Base-by-base conservation (phyloP, 1,140 invertebrate genomes). In the Drosophila nannoptera region DNA sequence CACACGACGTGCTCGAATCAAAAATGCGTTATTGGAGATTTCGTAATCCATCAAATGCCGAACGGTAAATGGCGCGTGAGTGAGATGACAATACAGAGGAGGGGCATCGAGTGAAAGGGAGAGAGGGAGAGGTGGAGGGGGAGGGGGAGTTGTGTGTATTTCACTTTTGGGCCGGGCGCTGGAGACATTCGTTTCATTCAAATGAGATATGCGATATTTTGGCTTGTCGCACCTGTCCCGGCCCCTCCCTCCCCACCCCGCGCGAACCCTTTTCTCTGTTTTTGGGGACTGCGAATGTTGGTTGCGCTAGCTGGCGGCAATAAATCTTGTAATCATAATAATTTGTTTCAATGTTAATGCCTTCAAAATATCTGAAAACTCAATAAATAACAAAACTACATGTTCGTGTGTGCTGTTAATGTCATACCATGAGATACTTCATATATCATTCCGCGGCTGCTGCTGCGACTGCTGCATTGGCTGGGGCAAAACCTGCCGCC, bases 301-400 rank as follows among this genome's bases (percentile, higher is more conserved):
- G 72, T 84, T 73, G 78, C 80, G 66, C 62, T 80, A 60, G 69
- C 67, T 48, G 67, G 75, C 63, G 69, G 81, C 75, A 67, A 88
- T 88, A 88, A 88, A 88, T 88, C 87, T 88, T 88, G 76, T 83
- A 88, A 88, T 88, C 87, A 88, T 88, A 88, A 88, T 87, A 88
- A 88, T 87, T 87, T 87, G 84, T 87, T 87, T 87, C 86, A 88
- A 83, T 88, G 87, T 88, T 88, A 88, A 88, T 88, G 82, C 86
- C 81, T 88, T 88, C 86, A 88, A 87, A 88, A 88, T 88, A 88
- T 86, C 78, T 78, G 86, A 88, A 86, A 86, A 88, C 87, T 88
- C 81, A 86, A 88, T 88, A 88, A 88, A 88, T 88, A 86, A 88
- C 78, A 88, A 88, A 88, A 86, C 81, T 86, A 86, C 81, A 86